These are phyloP conservation scores for Ricordea florida DNA, from an alignment of 92 coral and sea anemone species.

Conservation along the genomic window DNA sequence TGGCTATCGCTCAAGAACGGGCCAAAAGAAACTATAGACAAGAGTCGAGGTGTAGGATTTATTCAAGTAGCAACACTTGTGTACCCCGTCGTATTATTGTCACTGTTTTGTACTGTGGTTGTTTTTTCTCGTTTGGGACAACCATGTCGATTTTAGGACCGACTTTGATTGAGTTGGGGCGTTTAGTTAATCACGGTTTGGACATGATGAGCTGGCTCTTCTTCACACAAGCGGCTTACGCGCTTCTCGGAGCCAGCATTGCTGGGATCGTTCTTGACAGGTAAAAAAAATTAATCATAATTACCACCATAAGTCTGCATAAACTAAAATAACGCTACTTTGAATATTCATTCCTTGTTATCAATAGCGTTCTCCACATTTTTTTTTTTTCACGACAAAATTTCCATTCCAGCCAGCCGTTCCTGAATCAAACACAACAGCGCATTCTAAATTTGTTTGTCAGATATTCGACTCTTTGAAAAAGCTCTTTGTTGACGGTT, in stretches of 20 bases:
- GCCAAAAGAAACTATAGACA: neutral
- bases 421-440: no score
- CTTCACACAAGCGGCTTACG: conserved; percentile 86
- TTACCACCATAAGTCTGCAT: neutral
- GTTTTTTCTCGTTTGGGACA: conserved; percentile 90
- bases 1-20: conserved; percentile 71
- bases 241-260: conserved; percentile 86
- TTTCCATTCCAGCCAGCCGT: no score
- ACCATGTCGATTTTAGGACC: conserved; percentile 95
- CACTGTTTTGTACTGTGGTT: conserved; percentile 82
- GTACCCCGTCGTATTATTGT: conserved; percentile 45
- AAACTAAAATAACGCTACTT: neutral
- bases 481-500: no score
- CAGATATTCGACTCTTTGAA: no score
- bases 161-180: conserved; percentile 81
- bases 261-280: conserved; percentile 91
- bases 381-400: no score
- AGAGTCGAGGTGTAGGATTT: neutral
- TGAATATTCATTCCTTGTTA: no score
- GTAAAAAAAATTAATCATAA: conserved; percentile 16
- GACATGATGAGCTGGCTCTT: conserved; percentile 93
- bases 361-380: no score
- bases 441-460: no score
- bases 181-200: conserved; percentile 68
- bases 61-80: conserved; percentile 11